Conservation (phyloP, 2,888 invertebrate genomes). For the Zygaena filipendulae region DNA sequence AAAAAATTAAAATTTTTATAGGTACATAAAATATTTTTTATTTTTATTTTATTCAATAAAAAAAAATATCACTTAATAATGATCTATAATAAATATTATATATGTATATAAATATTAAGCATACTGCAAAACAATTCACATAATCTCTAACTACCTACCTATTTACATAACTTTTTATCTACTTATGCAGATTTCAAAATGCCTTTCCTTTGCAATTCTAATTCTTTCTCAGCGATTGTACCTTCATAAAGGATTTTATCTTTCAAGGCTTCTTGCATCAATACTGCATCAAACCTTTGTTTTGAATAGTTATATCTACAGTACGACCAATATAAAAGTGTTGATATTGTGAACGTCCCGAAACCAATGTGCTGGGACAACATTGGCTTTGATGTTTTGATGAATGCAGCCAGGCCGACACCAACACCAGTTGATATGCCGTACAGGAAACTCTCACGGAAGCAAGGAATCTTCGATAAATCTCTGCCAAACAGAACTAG, state of each 20-base stretch:
- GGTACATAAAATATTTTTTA: too few relatives aligned
- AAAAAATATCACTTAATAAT: background rate
- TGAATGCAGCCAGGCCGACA: slow-evolving; percentile 74
- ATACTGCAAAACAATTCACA: too few relatives aligned
- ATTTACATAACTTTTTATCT: background rate
- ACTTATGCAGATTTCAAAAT: slow-evolving; percentile 38
- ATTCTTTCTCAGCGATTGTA: slow-evolving; percentile 59
- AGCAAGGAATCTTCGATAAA: slow-evolving; percentile 81
- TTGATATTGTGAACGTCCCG: slow-evolving; percentile 72
- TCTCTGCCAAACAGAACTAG: slow-evolving; percentile 76
- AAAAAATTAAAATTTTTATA: too few relatives aligned
- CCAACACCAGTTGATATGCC: slow-evolving; percentile 78
- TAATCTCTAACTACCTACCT: too few relatives aligned
- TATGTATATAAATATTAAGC: too few relatives aligned
- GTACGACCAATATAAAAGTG: slow-evolving; percentile 75
- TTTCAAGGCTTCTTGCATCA: slow-evolving; percentile 71
- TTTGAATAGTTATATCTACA: slow-evolving; percentile 78
- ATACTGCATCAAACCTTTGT: slow-evolving; percentile 72
- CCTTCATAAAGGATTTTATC: slow-evolving; percentile 73
- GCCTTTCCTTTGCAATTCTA: slow-evolving; percentile 50
- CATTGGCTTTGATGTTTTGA: slow-evolving; percentile 76
- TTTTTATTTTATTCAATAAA: too few relatives aligned
- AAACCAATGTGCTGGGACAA: slow-evolving; percentile 74
- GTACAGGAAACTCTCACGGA: slow-evolving; percentile 79
- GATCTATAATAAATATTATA: background rate